Evolutionary conservation across 1,140 invertebrate species (phyloP).

Genomic region (Drosophila burlai): DNA sequence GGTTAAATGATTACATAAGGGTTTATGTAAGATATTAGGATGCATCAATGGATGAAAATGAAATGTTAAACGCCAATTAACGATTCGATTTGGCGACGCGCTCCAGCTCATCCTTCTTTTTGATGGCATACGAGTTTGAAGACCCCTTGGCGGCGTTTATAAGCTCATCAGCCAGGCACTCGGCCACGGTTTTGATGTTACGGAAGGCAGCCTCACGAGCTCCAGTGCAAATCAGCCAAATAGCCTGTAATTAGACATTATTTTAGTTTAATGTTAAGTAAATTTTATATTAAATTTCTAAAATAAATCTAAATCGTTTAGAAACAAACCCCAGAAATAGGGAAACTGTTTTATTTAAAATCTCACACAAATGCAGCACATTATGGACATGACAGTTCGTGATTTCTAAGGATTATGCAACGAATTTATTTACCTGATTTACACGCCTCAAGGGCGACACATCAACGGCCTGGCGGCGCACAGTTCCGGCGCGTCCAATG

Average conservation of each 20-base stretch:
- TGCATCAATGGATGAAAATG: background rate
- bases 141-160: constrained; percentile 99
- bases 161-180: constrained; percentile 99
- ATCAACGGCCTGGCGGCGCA: constrained; percentile 99
- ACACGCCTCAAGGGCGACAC: constrained; percentile 99
- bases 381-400: background rate
- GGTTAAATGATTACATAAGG: constrained; percentile 28
- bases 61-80: constrained; percentile 88
- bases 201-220: constrained; percentile 99
- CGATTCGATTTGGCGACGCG: constrained; percentile 99
- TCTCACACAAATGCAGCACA: no score
- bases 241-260: constrained; percentile 87
- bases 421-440: constrained; percentile 90
- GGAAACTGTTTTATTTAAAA: no score
- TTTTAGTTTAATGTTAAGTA: background rate
- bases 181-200: constrained; percentile 99
- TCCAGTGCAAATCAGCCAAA: constrained; percentile 99
- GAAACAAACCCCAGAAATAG: no score
- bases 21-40: constrained; percentile 14
- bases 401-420: background rate
- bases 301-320: background rate
- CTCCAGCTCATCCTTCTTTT: constrained; percentile 99
- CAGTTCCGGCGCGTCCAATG: constrained; percentile 99
- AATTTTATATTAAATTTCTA: background rate
- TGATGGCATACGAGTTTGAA: constrained; percentile 99